A percentile compares a stretch with the other conserved stretches of the same genome.
These are phyloP conservation scores for Colaptes auratus DNA, from an alignment of 2,113 vertebrate genomes.

Conservation along the genomic window DNA sequence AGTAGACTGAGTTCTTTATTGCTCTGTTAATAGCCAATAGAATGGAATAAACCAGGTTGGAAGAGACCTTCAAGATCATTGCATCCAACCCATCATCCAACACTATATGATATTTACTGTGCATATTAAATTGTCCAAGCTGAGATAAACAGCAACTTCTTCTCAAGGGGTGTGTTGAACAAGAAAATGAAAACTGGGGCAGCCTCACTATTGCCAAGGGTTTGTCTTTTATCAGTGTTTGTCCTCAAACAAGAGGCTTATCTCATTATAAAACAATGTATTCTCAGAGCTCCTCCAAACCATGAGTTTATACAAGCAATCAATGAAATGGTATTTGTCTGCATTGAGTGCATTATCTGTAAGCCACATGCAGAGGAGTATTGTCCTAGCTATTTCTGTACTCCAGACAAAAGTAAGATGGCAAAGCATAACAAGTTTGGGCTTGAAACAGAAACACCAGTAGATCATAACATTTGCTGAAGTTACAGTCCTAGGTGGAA, in stretches of 20 bases:
- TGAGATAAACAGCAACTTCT: not conserved
- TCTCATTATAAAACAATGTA: not conserved
- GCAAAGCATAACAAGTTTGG: slow-evolving; percentile 51
- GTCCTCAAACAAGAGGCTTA: not conserved
- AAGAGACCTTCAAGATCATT: no score
- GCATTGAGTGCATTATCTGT: not conserved
- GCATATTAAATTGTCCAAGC: not conserved
- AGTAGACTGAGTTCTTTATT: not conserved
- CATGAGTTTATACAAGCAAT: not conserved
- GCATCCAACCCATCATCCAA: no score
- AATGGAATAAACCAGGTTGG: no score
- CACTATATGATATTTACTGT: not conserved
- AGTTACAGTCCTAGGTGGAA: slow-evolving; percentile 23
- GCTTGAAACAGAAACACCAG: slow-evolving; percentile 66
- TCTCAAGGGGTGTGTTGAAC: not conserved
- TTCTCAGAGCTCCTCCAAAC: not conserved
- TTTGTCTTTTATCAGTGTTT: slow-evolving; percentile 15
- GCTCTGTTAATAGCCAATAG: not conserved
- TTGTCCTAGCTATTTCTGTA: slow-evolving; percentile 16
- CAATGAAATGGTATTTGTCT: not conserved
- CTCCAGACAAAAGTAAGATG: slow-evolving; percentile 56
- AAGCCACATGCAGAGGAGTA: not conserved
- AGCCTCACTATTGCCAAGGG: not conserved
- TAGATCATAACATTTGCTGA: slow-evolving; percentile 27
- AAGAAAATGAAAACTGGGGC: not conserved